Base-by-base conservation (phyloP, 2,888 invertebrate genomes). In the Calameuta idolon region DNA sequence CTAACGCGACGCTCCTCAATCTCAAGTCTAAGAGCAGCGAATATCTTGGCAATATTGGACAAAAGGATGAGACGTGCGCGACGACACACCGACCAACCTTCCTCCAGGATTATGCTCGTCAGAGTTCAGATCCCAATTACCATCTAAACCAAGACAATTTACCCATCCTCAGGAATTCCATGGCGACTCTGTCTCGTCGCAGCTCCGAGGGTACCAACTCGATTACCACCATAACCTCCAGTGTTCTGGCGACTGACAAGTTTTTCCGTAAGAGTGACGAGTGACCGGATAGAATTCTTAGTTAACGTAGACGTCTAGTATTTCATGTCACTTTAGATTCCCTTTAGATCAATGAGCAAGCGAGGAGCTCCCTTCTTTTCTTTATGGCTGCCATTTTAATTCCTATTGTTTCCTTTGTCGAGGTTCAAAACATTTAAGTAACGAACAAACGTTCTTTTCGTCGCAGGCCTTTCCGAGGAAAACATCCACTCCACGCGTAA, bases 401-500 rank as follows among this genome's bases (percentile, higher is more conserved):
- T 23, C 55, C 55, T 9, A 55, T 55, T 55, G 9, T 23, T 55
- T 40, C 4, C 55, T 55, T 55, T 55, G 55, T 55, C 55, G 55
- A 55, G 23, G 23, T 55, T 55, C 2, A 55, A 55, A 55, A 9
- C 9, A 55, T 55, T 23, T 5, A 23, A 55, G 31, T 71, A 71
- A 71, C 34, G 71, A 71, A 71, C 71, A 9, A 71, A 71, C 71
- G 71, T 71, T 71, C 71, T 37, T 37, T 89, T 86, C 81, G 89
- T 87, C 87, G 87, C 91, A 94, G 94, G 94, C 93, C 93, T 93
- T 85, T 94, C 94, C 87, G 94, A 94, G 91, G 94, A 94, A 92
- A 94, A 92, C 92, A 93, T 94, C 90, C 93, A 93, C 84, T 94
- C 93, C 91, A 93, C 93, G 92, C 94, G 94, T 94, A 93, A 94